Percentiles rank a stretch among this genome's conserved stretches.
These are phyloP conservation scores for Chromoteleia sp. DNA, from an alignment of 2,888 invertebrate genomes.

Conservation along the genomic window DNA sequence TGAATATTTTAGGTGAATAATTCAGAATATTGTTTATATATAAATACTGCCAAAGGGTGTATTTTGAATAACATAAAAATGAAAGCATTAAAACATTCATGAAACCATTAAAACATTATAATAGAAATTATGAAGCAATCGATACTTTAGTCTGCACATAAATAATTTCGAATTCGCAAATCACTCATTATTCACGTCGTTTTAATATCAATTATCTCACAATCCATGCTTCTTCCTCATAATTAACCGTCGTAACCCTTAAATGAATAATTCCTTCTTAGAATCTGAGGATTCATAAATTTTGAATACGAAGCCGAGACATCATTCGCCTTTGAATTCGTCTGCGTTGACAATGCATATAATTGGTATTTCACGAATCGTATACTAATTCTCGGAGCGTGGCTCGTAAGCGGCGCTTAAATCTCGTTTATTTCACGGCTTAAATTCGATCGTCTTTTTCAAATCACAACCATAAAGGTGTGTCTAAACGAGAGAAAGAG, in stretches of 20 bases:
- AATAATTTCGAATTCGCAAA: slow-evolving; percentile 14
- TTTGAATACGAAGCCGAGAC: slow-evolving; percentile 28
- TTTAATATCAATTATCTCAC: slow-evolving; percentile 36
- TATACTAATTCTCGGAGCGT: neutral
- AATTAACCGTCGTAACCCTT: slow-evolving; percentile 22
- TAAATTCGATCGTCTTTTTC: slow-evolving; percentile 19
- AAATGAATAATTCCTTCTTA: slow-evolving; percentile 33
- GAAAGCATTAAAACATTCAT: too few species aligned
- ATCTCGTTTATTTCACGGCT: slow-evolving; percentile 16
- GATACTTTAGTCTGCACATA: neutral
- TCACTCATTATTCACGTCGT: slow-evolving; percentile 13
- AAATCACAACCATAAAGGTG: slow-evolving; percentile 36
- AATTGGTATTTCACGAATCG: slow-evolving; percentile 17
- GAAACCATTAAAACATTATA: too few species aligned
- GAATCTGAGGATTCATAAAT: slow-evolving; percentile 34
- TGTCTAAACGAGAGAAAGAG: slow-evolving; percentile 12
- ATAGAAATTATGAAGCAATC: too few species aligned
- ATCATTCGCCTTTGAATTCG: slow-evolving; percentile 21
- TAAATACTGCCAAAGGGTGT: too few species aligned
- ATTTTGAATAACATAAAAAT: too few species aligned
- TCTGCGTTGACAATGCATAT: slow-evolving; percentile 21
- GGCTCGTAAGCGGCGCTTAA: neutral
- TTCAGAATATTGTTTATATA: too few species aligned
- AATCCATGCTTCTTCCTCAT: slow-evolving; percentile 21
- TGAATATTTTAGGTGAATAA: too few species aligned